A percentile compares a stretch with the other conserved stretches of the same genome.
Conservation (phyloP, 2,113 vertebrate genomes). For the Nettapus auritus region DNA sequence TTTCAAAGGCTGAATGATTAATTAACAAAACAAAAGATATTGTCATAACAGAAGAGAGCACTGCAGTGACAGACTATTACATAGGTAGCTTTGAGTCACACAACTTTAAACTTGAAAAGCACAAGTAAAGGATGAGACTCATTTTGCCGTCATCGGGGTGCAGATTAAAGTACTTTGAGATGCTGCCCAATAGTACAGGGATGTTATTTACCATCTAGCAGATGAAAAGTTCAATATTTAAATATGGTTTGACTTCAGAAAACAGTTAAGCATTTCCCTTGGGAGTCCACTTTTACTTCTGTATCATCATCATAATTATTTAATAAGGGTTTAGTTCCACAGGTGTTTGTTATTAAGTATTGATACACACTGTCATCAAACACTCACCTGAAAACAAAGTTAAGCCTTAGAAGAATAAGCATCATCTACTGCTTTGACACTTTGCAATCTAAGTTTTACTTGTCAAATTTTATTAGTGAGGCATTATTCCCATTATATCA, state of each 20-base stretch:
- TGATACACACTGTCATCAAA: background rate
- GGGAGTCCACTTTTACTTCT: background rate
- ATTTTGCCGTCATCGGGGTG: background rate
- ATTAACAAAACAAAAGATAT: slow-evolving; percentile 25
- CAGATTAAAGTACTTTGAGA: background rate
- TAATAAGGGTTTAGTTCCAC: background rate
- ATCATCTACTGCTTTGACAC: background rate
- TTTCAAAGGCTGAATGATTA: slow-evolving; percentile 20
- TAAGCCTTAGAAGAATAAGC: background rate
- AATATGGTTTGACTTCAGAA: background rate
- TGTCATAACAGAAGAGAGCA: background rate
- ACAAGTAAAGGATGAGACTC: background rate
- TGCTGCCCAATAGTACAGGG: background rate
- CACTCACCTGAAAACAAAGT: background rate
- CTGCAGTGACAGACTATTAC: background rate
- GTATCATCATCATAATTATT: background rate
- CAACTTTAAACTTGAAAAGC: background rate
- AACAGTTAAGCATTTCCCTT: background rate
- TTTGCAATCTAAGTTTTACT: background rate
- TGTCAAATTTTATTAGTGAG: background rate
- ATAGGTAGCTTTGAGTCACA: slow-evolving; percentile 18
- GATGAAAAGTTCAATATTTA: background rate
- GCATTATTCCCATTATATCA: background rate
- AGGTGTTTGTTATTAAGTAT: background rate
- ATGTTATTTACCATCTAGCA: background rate